Base-by-base conservation (phyloP, 2,888 invertebrate species). In the Gryllus longicercus region DNA sequence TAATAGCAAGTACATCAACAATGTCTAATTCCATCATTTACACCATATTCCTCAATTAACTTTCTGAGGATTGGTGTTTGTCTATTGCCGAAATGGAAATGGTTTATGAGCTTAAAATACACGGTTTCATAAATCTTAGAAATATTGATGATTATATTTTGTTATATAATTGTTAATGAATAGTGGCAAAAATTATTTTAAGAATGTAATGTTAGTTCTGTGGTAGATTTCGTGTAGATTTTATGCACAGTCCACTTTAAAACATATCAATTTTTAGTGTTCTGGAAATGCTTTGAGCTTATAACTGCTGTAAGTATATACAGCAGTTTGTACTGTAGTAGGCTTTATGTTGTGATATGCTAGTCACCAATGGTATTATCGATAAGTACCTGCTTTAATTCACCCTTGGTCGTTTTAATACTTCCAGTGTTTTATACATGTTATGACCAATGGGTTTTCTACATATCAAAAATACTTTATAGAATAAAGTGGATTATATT, bases 371-470 rank as follows among this genome's bases (percentile, higher is more conserved):
- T 63, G 14, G 14, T 14, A 63, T 63, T 63, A 63, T 63, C 63
- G 1, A n/a, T n/a, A 63, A 63, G 63, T 63, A 18, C 63, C n/a
- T 63, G 63, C n/a, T 14, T 63, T n/a, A n/a, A 63, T 14, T 63
- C 63, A 63, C 63, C n/a, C n/a, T 14, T 18, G n/a, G 63, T 8
- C 63, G 8, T 38, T 38, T 63, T 63, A 63, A 63, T 63, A 63
- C 63, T 63, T 63, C 14, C 38, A 63, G n/a, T n/a, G n/a, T 63
- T 63, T 63, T 63, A 63, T n/a, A 63, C 63, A 63, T n/a, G 38
- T 63, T 63, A n/a, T n/a, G 14, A 63, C 63, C 63, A 63, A 63
- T 63, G n/a, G 63, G n/a, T 63, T 63, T 63, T 63, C 63, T 63
- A 63, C 63, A 63, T 63, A 63, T 63, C 63, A 63, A 63, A 63